Evolutionary conservation across 2,888 invertebrate genomes (phyloP).

Genomic region (Papilio protenor): DNA sequence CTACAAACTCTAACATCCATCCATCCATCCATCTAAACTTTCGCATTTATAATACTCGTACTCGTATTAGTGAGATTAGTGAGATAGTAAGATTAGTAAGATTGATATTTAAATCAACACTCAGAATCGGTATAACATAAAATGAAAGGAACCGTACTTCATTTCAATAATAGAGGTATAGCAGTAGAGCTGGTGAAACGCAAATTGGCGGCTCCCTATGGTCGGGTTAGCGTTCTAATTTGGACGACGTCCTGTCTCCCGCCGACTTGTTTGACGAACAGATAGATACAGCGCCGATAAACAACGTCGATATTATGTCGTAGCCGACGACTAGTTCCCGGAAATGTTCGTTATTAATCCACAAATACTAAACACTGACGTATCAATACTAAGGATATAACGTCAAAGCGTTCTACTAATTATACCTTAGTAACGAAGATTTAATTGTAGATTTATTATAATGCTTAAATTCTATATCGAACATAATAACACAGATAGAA

Average conservation of each 20-base stretch:
- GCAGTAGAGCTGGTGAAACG: slow-evolving; percentile 55
- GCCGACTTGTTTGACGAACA: slow-evolving; percentile 44
- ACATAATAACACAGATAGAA: too few species aligned
- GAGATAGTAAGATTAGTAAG: too few species aligned
- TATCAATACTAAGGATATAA: slow-evolving; percentile 4
- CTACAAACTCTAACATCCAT: too few species aligned
- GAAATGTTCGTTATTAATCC: slow-evolving; percentile 43
- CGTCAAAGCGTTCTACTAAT: slow-evolving; percentile 16
- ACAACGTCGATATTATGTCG: slow-evolving; percentile 42
- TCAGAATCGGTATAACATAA: slow-evolving; percentile 48
- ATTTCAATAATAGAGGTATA: slow-evolving; percentile 62
- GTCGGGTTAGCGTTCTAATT: slow-evolving; percentile 57
- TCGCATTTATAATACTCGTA: too few species aligned
- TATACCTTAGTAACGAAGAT: not conserved
- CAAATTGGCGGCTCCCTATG: slow-evolving; percentile 57
- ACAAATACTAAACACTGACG: slow-evolving; percentile 32
- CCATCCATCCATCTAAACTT: too few species aligned
- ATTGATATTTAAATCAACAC: slow-evolving; percentile 41
- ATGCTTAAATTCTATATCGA: not conserved
- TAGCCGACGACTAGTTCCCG: slow-evolving; percentile 42
- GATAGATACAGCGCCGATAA: slow-evolving; percentile 43
- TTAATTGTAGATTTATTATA: not conserved
- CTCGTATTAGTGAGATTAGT: too few species aligned
- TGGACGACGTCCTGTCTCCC: slow-evolving; percentile 46
- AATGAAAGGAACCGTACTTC: slow-evolving; percentile 51